Conservation (phyloP, 2,113 vertebrate species). For the Sinocyclocheilus maitianheensis region DNA sequence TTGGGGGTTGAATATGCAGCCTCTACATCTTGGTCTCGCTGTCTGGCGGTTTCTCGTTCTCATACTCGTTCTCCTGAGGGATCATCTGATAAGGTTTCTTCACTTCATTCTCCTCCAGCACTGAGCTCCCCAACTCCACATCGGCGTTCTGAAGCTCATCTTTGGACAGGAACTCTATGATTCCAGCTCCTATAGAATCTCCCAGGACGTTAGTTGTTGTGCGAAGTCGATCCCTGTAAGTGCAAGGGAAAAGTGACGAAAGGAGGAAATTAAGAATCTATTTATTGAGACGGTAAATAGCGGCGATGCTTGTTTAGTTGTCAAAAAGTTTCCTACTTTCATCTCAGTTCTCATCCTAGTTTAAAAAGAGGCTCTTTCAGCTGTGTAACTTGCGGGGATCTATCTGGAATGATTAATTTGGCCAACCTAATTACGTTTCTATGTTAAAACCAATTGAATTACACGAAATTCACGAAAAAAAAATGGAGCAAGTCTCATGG, state of each 20-base stretch:
- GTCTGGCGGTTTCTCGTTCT: constrained; percentile 85
- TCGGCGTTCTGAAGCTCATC: constrained; percentile 88
- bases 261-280: neutral
- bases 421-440: constrained; percentile 82
- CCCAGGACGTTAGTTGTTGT: constrained; percentile 96
- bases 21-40: constrained; percentile 94
- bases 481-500: constrained; percentile 72
- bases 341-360: constrained; percentile 61
- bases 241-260: too few relatives aligned
- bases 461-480: constrained; percentile 66
- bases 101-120: constrained; percentile 94
- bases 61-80: constrained; percentile 85
- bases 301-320: neutral
- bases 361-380: constrained; percentile 64
- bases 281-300: neutral
- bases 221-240: constrained; percentile 87
- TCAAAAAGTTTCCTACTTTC: constrained; percentile 38
- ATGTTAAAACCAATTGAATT: constrained; percentile 76
- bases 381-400: constrained; percentile 72
- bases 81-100: constrained; percentile 96
- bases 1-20: neutral
- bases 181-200: constrained; percentile 93
- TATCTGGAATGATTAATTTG: constrained; percentile 80
- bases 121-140: constrained; percentile 91
- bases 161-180: constrained; percentile 91